Conservation (phyloP, 2,888 invertebrate species). For the Hyles lineata region DNA sequence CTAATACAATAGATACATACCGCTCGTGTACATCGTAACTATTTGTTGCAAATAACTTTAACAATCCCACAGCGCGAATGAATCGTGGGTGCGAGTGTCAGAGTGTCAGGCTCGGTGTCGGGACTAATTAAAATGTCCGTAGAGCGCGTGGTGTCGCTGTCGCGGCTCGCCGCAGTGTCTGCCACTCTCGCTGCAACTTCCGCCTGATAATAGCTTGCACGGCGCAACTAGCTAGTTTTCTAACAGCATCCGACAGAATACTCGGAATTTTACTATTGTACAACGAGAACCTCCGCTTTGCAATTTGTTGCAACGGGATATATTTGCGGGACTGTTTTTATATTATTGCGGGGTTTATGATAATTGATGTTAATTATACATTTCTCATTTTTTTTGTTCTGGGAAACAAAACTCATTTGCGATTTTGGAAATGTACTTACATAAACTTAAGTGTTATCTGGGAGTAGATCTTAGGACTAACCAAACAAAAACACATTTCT, state of each 20-base stretch:
- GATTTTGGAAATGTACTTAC: too few relatives aligned
- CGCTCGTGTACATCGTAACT: background rate
- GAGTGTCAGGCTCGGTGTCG: background rate
- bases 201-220: slow-evolving; percentile 40
- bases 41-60: background rate
- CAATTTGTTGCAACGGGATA: background rate
- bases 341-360: background rate
- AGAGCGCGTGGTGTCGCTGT: slow-evolving; percentile 36
- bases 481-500: too few relatives aligned
- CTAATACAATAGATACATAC: too few relatives aligned
- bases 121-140: slow-evolving; percentile 54
- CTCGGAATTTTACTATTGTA: slow-evolving; percentile 10
- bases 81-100: background rate
- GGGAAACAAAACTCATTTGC: too few relatives aligned
- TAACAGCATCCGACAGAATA: slow-evolving; percentile 19
- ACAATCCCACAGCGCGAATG: background rate
- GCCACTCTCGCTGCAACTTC: slow-evolving; percentile 47
- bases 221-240: slow-evolving; percentile 34
- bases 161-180: slow-evolving; percentile 46
- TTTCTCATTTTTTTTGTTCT: too few relatives aligned
- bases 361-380: too few relatives aligned
- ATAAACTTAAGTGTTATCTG: too few relatives aligned
- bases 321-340: background rate
- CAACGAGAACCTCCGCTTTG: background rate
- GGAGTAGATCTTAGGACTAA: too few relatives aligned